Evolutionary conservation across 2,888 invertebrate genomes (phyloP).

Genomic region (Pseudococcus longispinus): DNA sequence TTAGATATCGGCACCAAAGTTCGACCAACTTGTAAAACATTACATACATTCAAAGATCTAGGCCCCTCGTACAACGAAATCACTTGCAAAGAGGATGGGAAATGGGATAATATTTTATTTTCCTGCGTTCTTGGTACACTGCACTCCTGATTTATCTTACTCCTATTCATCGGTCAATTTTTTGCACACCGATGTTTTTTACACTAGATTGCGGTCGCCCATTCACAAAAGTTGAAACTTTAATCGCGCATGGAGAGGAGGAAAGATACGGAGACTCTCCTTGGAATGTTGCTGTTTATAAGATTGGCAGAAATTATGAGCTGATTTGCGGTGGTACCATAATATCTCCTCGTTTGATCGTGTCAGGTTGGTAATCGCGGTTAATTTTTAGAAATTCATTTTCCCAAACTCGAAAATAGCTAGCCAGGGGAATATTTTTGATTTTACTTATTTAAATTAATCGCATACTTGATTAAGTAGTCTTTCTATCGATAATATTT

Average conservation of each 20-base stretch:
- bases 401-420: not conserved
- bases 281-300: not conserved
- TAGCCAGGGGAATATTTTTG: too few relatives aligned
- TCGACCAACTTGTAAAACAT: not conserved
- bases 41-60: not conserved
- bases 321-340: conserved; percentile 28
- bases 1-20: not conserved
- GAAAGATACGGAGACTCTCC: conserved; percentile 18
- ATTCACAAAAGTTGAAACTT: not conserved
- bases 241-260: not conserved
- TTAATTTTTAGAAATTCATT: not conserved
- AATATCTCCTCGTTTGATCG: not conserved
- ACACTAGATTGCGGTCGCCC: not conserved
- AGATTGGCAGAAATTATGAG: not conserved
- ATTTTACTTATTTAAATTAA: too few relatives aligned
- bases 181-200: too few relatives aligned
- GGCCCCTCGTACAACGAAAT: not conserved
- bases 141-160: not conserved
- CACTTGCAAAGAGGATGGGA: conserved; percentile 1
- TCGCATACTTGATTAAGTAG: too few relatives aligned
- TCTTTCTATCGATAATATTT: not conserved
- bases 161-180: too few relatives aligned
- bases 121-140: not conserved
- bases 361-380: not conserved
- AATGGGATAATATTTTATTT: conserved; percentile 1